Base-by-base conservation (phyloP, 2,888 invertebrate species). In the Auanema freiburgensis region DNA sequence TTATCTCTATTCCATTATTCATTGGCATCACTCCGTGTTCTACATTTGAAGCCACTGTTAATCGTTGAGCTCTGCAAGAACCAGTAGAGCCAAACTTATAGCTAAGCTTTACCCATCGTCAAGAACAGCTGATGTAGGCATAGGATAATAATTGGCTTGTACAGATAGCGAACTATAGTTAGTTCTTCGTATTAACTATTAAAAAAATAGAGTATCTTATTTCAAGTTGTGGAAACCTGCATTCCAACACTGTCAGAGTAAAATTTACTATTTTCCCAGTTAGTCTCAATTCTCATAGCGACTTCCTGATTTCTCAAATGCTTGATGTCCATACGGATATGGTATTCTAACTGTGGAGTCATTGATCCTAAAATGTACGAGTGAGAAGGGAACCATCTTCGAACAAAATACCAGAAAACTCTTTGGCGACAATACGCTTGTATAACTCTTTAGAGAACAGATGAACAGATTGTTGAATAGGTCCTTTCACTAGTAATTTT, bases 111-210 rank as follows among this genome's bases (percentile, higher is more conserved):
- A 33, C 46, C 46, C 21, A 46, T 63, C 59, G 43, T 70, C 66
- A 12, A 76, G 10, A 11, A 76, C 70, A 2, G 67, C 73, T 1
- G 73, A 65, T 2, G 74, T 69, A 3, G 77, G 73, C 77, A 77
- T 75, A n/a, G 77, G 77, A 64, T 77, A 77, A 62, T 75, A 77
- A 51, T 74, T 74, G 33, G 67, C 59, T 11, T 66, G 55, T 4
- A 64, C 64, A 10, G 55, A 57, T 8, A 64, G 21, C 12, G 25
- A 46, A 49, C 51, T 16, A 55, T 66, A 65, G 33, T 58, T 59
- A 12, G 71, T 65, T 12, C 76, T 58, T 42, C 67, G 59, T 3
- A 74, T 24, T 24, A 74, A 57, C 60, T 69, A 61, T 51, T 59
- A 49, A 21, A 23, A 8, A 6, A 25, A 2, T 2, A 10, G 24